These are phyloP conservation scores for Fragum sueziense DNA, from an alignment of 2,888 invertebrate species.

Conservation along the genomic window DNA sequence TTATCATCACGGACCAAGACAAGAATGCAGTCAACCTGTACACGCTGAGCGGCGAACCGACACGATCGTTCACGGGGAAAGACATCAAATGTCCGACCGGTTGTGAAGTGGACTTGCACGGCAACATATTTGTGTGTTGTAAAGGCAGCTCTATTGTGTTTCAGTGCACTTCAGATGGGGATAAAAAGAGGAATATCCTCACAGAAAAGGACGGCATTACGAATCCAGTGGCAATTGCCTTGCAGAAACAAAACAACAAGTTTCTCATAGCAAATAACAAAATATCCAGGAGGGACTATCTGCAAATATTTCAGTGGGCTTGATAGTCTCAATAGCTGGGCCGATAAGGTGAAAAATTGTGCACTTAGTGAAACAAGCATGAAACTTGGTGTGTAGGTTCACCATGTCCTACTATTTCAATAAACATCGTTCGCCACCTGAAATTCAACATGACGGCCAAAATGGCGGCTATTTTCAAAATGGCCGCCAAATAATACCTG, in stretches of 20 bases:
- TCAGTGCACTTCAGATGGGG: background rate
- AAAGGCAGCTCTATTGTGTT: conserved; percentile 11
- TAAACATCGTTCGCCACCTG: too few species aligned
- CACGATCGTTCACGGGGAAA: conserved; percentile 26
- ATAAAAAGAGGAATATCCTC: background rate
- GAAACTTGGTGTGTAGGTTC: too few species aligned
- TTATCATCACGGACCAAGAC: conserved; percentile 45
- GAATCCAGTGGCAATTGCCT: background rate
- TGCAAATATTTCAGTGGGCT: background rate
- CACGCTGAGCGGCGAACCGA: conserved; percentile 31
- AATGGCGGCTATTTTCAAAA: too few species aligned
- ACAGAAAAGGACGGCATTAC: background rate
- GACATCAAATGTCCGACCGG: conserved; percentile 43
- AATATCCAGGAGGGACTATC: background rate
- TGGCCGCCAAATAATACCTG: too few species aligned
- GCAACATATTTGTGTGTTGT: conserved; percentile 45
- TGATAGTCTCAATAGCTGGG: background rate
- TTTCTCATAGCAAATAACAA: background rate
- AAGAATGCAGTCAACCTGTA: conserved; percentile 24
- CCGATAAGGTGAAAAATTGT: too few species aligned
- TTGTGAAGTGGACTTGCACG: conserved; percentile 38
- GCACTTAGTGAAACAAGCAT: too few species aligned
- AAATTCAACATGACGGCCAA: too few species aligned
- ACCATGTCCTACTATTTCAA: too few species aligned
- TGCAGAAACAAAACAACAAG: conserved; percentile 7